Conservation (phyloP, 2,113 vertebrate species). For the Zingel zingel region DNA sequence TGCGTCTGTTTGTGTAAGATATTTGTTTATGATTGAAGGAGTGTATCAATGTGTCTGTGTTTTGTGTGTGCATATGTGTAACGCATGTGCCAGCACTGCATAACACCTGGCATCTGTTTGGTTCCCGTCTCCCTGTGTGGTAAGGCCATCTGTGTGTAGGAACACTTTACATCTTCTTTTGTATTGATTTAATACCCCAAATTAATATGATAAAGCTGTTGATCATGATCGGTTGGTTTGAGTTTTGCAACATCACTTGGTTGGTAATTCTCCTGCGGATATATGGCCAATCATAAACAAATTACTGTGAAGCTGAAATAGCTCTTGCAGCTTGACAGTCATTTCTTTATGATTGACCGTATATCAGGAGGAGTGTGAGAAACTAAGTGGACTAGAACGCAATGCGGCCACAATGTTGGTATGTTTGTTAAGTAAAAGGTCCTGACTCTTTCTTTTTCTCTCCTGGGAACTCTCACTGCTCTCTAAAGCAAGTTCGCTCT, state of each 20-base stretch:
- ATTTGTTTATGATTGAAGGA: conserved; percentile 55
- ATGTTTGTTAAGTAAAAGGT: neutral
- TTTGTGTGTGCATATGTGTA: conserved; percentile 41
- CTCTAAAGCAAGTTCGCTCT: neutral
- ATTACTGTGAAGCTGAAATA: neutral
- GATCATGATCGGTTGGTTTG: neutral
- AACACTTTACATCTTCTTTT: conserved; percentile 4
- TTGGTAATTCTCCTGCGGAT: neutral
- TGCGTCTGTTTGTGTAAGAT: conserved; percentile 31
- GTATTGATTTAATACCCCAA: neutral
- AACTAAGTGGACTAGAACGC: neutral
- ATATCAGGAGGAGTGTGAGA: no score
- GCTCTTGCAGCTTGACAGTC: neutral
- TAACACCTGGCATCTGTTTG: conserved; percentile 50
- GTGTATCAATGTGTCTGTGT: conserved; percentile 36
- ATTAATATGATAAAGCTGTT: conserved; percentile 1
- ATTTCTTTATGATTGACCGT: no score
- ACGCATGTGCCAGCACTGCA: conserved; percentile 21
- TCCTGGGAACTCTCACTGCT: neutral
- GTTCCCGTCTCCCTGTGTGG: conserved; percentile 32
- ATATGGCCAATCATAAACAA: neutral
- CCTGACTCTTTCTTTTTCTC: neutral
- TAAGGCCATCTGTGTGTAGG: neutral
- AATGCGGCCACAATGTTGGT: neutral
- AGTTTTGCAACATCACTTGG: neutral